phyloP scores from a whole-genome alignment of 2,888 invertebrate species.

The Cheilosia variabilis region DNA sequence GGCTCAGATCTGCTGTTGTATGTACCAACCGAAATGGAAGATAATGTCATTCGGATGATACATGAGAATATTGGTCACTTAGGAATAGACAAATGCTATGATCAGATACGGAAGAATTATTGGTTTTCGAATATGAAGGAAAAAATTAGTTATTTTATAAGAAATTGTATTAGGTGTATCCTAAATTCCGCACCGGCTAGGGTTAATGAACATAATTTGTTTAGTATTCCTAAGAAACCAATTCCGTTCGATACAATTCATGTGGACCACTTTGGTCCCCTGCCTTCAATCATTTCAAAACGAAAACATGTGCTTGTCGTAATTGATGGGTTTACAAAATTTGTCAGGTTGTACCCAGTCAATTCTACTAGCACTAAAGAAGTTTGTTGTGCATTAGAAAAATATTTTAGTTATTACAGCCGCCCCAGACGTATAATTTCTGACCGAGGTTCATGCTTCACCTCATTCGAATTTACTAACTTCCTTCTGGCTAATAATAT shows the following conservation, averaged over 20 bases:
- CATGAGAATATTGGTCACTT: constrained; percentile 24
- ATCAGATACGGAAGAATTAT: constrained; percentile 15
- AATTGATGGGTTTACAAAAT: constrained; percentile 20
- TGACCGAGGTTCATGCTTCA: too few species aligned
- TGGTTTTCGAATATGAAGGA: constrained; percentile 6
- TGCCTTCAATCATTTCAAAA: constrained; percentile 1
- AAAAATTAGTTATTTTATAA: constrained; percentile 10
- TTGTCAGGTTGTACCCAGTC: constrained; percentile 3
- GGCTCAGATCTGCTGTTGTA: constrained; percentile 12
- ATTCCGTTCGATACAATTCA: constrained; percentile 14
- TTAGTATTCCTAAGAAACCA: neutral
- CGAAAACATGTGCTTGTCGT: constrained; percentile 15
- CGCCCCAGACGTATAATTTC: too few species aligned
- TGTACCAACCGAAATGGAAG: constrained; percentile 27
- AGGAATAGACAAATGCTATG: constrained; percentile 5
- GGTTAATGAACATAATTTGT: constrained; percentile 6
- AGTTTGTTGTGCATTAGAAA: too few species aligned
- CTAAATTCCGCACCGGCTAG: constrained; percentile 11
- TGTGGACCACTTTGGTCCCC: constrained; percentile 8
- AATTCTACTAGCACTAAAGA: neutral
- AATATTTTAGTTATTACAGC: too few species aligned
- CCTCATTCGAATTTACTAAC: too few species aligned
- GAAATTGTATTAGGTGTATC: constrained; percentile 18
- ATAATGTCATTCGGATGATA: neutral
- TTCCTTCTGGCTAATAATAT: too few species aligned